Base-by-base conservation (phyloP, 2,113 vertebrate genomes). In the Halcyon malimbica region DNA sequence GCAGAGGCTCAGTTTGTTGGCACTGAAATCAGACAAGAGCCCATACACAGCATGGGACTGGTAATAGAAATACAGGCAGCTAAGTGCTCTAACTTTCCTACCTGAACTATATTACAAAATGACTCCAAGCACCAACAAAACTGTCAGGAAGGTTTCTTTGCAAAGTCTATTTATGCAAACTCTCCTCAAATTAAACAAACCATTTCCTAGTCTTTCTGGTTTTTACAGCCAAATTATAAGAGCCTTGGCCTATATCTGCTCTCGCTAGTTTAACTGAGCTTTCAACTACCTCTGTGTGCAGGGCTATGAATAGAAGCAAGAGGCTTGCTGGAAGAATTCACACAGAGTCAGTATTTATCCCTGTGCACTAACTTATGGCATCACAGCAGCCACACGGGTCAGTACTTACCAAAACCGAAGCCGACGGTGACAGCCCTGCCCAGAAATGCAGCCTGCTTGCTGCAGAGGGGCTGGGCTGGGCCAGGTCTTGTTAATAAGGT, bases 1-100 rank as follows among this genome's bases (percentile, higher is more conserved):
- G 60, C 73, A 79, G 62, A 93, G 46, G 7, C 59, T 93, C 28
- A 11, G 63, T 81, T n/a, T 90, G 51, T 17, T 91, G 88, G 92
- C 90, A 78, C n/a, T 76, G 64, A 82, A 63, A 29, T 73, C 80
- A 59, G 89, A 59, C n/a, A 77, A 44, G 65, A 63, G 29, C 42
- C 73, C 59, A 29, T 16, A 23, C 18, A 53, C 39, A 94, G 73
- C 16, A 5, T 3, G 14, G 67, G 20, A 39, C 51, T 67, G 26
- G 28, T 46, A 39, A 31, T 6, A 75, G 44, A 62, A 92, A 70
- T 9, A n/a, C 1, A 85, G 82, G 74, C 26, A 95, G 33, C 35
- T 71, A 59, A 44, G 57, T 57, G 29, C 50, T 95, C 85, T 69
- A 51, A 50, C 57, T 87, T 54, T 63, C 25, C 48, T 79, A 46